These are phyloP conservation scores for Catocala fraxini DNA, from an alignment of 2,888 invertebrate genomes.

Conservation along the genomic window DNA sequence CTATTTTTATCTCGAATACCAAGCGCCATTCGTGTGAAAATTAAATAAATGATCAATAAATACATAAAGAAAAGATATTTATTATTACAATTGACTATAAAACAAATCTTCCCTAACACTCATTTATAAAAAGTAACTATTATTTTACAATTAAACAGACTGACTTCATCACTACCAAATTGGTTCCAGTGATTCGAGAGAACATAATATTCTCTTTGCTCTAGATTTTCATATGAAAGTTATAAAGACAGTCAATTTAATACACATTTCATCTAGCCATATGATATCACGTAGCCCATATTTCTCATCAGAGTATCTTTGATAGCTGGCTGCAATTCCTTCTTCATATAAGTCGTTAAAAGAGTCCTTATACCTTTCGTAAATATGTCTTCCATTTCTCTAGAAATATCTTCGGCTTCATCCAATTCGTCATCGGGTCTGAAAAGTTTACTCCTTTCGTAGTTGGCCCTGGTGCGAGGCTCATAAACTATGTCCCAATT, in stretches of 20 bases:
- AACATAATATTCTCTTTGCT: background rate
- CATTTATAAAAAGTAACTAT: background rate
- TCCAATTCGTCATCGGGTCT: conserved; percentile 86
- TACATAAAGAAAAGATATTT: conserved; percentile 11
- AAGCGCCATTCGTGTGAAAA: too few species aligned
- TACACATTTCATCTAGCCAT: conserved; percentile 86
- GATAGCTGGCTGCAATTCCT: conserved; percentile 93
- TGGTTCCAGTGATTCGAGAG: too few species aligned
- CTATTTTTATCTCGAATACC: too few species aligned
- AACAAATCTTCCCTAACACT: conserved; percentile 13
- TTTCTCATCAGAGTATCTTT: conserved; percentile 95
- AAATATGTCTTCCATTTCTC: conserved; percentile 95
- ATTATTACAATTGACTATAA: conserved; percentile 36
- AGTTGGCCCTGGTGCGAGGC: conserved; percentile 71
- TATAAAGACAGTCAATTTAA: conserved; percentile 1
- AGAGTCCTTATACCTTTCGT: conserved; percentile 94
- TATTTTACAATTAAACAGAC: too few species aligned
- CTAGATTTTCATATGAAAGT: background rate
- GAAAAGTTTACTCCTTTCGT: conserved; percentile 82
- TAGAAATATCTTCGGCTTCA: conserved; percentile 90
- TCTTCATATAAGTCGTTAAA: conserved; percentile 94
- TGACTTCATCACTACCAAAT: too few species aligned
- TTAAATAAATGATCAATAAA: background rate
- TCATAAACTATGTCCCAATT: conserved; percentile 76
- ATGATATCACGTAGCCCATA: conserved; percentile 95